Evolutionary conservation across 2,888 invertebrate genomes (phyloP), one percentile per base, ranked within the genome.

Genomic region (Coleophora deauratella): DNA sequence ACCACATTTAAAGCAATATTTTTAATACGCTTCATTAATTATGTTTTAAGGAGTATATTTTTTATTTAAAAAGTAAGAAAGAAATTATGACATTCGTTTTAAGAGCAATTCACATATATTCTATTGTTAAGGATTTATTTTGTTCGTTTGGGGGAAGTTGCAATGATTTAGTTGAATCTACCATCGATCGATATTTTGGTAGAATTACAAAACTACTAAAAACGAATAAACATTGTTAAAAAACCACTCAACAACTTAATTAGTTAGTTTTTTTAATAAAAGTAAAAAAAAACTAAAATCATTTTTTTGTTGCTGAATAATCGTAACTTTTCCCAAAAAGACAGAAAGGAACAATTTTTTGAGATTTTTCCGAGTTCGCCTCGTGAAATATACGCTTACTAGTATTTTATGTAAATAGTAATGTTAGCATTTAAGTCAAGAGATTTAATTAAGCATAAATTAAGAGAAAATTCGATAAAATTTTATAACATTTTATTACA

Each of bases 11-110:
- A 35, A 35, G 54, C 54, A 55, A 54, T 55, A 57, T 42, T 47
- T 46, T 44, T 38, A 27, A 49, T 57, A 57, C 53, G 57, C 54
- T 57, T 55, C 39, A 42, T 40, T 44, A 45, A 33, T 48, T 49
- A 47, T 49, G 45, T 50, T 21, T 21, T 44, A 44, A 47, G 50
- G 36, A 43, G 36, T 37, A 46, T 49, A 47, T 42, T 48, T 39
- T 51, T 48, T 45, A 39, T 44, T 43, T 42, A 44, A 46, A 50
- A 43, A 44, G 46, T 33, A 37, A 41, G 40, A 32, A 42, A 43
- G 34, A 51, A 51, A 51, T 50, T 54, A 52, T 53, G 52, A 45
- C 41, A 40, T 44, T 33, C 38, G 45, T 46, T 41, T 47, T 46
- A 40, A 47, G 45, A 30, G 42, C 47, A 50, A 41, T 46, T 49